phyloP scores from a whole-genome alignment of 35 echinoderm and acorn worm species.

The Stichopus chloronotus region DNA sequence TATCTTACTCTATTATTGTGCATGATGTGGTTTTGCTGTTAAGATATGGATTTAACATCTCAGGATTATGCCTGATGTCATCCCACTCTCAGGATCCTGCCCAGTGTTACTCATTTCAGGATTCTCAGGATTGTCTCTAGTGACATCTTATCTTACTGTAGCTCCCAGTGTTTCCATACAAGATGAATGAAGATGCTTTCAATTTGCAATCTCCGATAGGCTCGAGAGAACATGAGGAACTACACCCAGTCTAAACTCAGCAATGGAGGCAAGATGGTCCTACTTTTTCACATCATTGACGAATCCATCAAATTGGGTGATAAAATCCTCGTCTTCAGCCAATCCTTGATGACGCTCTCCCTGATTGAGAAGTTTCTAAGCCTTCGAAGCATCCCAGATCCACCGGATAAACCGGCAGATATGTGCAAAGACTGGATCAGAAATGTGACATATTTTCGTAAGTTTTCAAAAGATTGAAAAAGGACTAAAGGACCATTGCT shows the following conservation, averaged over 20 bases:
- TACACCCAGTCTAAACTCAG: conserved; percentile 71
- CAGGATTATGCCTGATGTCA: too few species aligned
- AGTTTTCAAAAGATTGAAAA: conserved; percentile 36
- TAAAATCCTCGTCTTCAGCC: conserved; percentile 93
- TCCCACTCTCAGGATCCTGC: too few species aligned
- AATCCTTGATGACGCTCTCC: conserved; percentile 84
- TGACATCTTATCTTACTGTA: too few species aligned
- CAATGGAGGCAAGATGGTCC: conserved; percentile 90
- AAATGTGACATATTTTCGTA: conserved; percentile 91
- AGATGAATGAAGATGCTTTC: neutral
- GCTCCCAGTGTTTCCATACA: neutral
- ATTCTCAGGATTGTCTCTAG: too few species aligned
- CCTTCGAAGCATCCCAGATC: conserved; percentile 68
- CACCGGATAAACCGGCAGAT: conserved; percentile 70
- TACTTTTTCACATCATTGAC: conserved; percentile 93
- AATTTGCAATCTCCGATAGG: conserved; percentile 34
- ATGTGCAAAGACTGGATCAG: conserved; percentile 81
- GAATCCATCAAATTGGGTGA: conserved; percentile 85
- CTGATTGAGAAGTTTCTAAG: conserved; percentile 93
- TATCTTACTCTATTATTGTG: too few species aligned
- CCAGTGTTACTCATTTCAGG: too few species aligned
- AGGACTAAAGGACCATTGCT: neutral
- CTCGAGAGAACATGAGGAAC: conserved; percentile 93
- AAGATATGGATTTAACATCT: too few species aligned
- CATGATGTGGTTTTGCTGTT: too few species aligned